Base-by-base conservation (phyloP, 2,113 vertebrate genomes). In the Arenaria interpres region DNA sequence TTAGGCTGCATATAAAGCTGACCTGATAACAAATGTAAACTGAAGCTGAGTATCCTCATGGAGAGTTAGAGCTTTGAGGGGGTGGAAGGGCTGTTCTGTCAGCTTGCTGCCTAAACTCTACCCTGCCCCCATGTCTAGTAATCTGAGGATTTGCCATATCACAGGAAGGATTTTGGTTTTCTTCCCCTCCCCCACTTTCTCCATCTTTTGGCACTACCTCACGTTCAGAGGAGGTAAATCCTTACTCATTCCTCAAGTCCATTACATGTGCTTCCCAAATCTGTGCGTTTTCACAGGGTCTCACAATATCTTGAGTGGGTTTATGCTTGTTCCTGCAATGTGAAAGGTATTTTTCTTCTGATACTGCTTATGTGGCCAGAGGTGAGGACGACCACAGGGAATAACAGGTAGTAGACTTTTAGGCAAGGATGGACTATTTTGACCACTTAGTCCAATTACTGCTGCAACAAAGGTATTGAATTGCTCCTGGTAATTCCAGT, bases 11-110 rank as follows among this genome's bases (percentile, higher is more conserved):
- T 19, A 69, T 76, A 89, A 77, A 80, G 62, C 90, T 91, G 73
- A 80, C 63, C 82, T 95, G 92, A 93, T 83, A 90, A 88, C 54
- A 60, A 85, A 88, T 68, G 80, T 88, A 89, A 95, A 89, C 85
- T 88, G 60, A 72, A 87, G 62, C 56, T 33, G 59, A 80, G 53
- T 90, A 81, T 89, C 84, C 56, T 95, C 27, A 9, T 48, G 57
- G 76, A 64, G 60, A 87, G 79, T 78, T 78, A 92, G 43, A 18
- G 18, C 79, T 81, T 8, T 21, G 60, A 81, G 76, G 51, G 56
- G 13, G 14, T 88, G 39, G 73, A 89, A 68, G 39, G 66, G 39
- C 45, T 67, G 11, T 63, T 77, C 54, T 68, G 23, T 72, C 56
- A 75, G 60, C 13, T 88, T 41, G 15, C 69, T 79, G 62, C 56